phyloP scores from a whole-genome alignment of 1,140 invertebrate genomes.

The Brachionus plicatilis region DNA sequence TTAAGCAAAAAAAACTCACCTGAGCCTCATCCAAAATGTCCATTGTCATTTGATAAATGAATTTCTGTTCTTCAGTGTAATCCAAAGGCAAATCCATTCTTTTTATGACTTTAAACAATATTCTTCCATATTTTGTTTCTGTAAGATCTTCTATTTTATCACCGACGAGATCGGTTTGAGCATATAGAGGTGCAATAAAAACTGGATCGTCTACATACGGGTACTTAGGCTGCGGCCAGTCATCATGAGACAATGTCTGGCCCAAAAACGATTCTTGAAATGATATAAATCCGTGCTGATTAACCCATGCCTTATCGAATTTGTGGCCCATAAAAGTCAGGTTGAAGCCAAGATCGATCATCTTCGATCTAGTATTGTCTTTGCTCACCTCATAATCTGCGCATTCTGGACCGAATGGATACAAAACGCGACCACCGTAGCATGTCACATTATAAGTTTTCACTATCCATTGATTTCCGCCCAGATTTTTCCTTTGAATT shows the following conservation, averaged over 20 bases:
- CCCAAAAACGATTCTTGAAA: conserved; percentile 36
- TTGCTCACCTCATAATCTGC: conserved; percentile 28
- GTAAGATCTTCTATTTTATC: conserved; percentile 29
- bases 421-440: conserved; percentile 7
- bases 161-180: conserved; percentile 23
- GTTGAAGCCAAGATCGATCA: conserved; percentile 27
- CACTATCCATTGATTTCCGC: neutral
- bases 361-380: neutral
- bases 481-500: neutral
- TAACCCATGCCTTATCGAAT: conserved; percentile 32
- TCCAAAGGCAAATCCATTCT: conserved; percentile 18
- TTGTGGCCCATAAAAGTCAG: conserved; percentile 40
- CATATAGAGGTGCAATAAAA: conserved; percentile 30
- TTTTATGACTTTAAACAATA: conserved; percentile 35
- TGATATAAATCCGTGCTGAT: conserved; percentile 28
- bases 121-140: conserved; percentile 19
- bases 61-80: conserved; percentile 37
- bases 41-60: conserved; percentile 37
- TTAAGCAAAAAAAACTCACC: neutral
- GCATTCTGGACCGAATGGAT: conserved; percentile 17
- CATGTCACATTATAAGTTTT: conserved; percentile 31
- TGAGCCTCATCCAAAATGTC: conserved; percentile 23
- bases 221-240: conserved; percentile 38
- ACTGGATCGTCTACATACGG: conserved; percentile 38
- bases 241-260: neutral